Percentiles rank a stretch among this genome's conserved stretches.
phyloP scores from a whole-genome alignment of 2,888 invertebrate species.

The Pediacus dermestoides region DNA sequence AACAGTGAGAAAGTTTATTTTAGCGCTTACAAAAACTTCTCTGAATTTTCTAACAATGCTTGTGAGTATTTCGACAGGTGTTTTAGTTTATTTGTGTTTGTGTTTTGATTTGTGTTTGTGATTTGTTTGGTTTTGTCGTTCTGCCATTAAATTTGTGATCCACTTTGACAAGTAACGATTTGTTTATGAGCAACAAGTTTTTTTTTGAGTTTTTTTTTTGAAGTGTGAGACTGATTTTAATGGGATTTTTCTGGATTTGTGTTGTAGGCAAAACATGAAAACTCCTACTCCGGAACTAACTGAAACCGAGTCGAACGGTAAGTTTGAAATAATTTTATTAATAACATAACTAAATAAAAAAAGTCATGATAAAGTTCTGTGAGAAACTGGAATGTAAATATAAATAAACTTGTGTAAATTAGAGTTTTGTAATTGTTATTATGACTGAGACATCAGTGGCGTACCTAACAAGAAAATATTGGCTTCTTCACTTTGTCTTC shows the following conservation, averaged over 20 bases:
- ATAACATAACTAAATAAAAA: too few relatives aligned
- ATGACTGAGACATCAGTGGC: too few relatives aligned
- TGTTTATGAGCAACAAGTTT: conserved; percentile 3
- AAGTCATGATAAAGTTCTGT: too few relatives aligned
- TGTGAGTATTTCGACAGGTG: conserved; percentile 33
- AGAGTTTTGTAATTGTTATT: too few relatives aligned
- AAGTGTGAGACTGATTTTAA: too few relatives aligned
- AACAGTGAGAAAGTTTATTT: conserved; percentile 19
- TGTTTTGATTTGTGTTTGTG: conserved; percentile 16
- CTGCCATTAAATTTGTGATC: conserved; percentile 12
- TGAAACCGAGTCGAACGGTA: too few relatives aligned
- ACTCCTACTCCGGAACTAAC: not conserved
- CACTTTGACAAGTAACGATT: conserved; percentile 9
- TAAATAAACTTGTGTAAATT: too few relatives aligned
- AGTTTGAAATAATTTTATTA: too few relatives aligned
- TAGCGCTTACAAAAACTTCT: conserved; percentile 21
- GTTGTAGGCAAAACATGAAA: conserved; percentile 1
- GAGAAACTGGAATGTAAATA: too few relatives aligned
- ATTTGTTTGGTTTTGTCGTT: conserved; percentile 15
- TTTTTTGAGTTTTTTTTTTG: conserved; percentile 14
- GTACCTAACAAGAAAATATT: too few relatives aligned
- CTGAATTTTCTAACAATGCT: conserved; percentile 32
- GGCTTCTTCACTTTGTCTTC: too few relatives aligned
- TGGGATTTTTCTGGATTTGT: too few relatives aligned
- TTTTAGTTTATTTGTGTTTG: conserved; percentile 23